A percentile compares a stretch with the other conserved stretches of the same genome.
phyloP scores from a whole-genome alignment of 1,140 invertebrate genomes.

The Pseudomyrmex concolor region DNA sequence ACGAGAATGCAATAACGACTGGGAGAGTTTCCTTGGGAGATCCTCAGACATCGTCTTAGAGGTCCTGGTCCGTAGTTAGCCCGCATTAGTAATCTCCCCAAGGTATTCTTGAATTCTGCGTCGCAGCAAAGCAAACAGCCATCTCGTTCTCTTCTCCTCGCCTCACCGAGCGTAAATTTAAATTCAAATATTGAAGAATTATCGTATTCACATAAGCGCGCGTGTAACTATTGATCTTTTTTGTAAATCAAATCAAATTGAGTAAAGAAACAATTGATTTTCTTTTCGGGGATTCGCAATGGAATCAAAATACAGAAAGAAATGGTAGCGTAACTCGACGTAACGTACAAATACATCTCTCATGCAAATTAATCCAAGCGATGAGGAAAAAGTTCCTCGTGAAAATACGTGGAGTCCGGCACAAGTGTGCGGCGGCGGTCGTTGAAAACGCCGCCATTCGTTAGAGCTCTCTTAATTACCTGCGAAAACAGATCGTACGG shows the following conservation, averaged over 20 bases:
- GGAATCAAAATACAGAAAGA: not conserved
- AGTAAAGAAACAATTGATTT: not conserved
- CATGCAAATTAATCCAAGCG: constrained; percentile 9
- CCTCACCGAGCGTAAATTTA: constrained; percentile 56
- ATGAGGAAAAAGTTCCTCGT: constrained; percentile 26
- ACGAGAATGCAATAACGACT: constrained; percentile 80
- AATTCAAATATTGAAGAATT: constrained; percentile 55
- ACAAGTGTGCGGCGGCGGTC: constrained; percentile 1
- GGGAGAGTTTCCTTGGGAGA: constrained; percentile 68
- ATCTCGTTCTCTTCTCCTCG: not conserved
- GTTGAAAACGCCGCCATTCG: constrained; percentile 39
- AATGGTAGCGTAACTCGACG: not conserved
- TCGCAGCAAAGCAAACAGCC: constrained; percentile 59
- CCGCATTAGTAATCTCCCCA: constrained; percentile 81
- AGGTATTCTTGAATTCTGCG: constrained; percentile 76
- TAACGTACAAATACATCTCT: constrained; percentile 10
- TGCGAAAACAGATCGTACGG: constrained; percentile 50
- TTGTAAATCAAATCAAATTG: not conserved
- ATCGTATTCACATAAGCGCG: not conserved
- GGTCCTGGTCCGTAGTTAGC: constrained; percentile 76
- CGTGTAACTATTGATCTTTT: not conserved
- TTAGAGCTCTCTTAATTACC: constrained; percentile 51
- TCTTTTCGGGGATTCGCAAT: no score
- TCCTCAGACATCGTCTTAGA: constrained; percentile 59
- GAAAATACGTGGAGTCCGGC: constrained; percentile 4